Percentiles rank a stretch among this genome's conserved stretches.
These are phyloP conservation scores for Procambarus virginalis DNA, from an alignment of 1,140 invertebrate genomes.

Conservation along the genomic window DNA sequence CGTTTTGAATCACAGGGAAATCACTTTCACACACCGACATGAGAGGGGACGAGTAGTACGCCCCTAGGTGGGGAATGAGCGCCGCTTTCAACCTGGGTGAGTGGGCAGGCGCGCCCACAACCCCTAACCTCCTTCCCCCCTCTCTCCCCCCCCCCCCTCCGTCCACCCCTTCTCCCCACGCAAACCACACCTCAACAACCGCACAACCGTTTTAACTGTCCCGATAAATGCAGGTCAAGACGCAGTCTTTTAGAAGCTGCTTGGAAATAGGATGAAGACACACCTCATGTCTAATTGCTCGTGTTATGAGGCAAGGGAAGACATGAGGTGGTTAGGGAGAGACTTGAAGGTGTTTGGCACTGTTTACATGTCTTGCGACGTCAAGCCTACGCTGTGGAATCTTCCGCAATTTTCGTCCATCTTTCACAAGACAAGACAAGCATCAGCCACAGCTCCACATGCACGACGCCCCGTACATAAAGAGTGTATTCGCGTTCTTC, in stretches of 20 bases:
- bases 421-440: too few relatives aligned
- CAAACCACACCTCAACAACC: not conserved
- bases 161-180: not conserved
- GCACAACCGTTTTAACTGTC: too few relatives aligned
- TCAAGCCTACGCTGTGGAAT: not conserved
- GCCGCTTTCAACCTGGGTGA: not conserved
- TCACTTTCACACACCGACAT: constrained; percentile 4
- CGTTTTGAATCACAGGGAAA: not conserved
- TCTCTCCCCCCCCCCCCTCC: not conserved
- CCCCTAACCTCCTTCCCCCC: not conserved
- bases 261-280: too few relatives aligned
- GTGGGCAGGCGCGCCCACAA: not conserved
- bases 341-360: constrained; percentile 26
- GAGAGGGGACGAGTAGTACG: constrained; percentile 10
- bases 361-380: constrained; percentile 3
- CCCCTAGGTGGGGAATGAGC: constrained; percentile 2
- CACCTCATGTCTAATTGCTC: too few relatives aligned
- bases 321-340: not conserved
- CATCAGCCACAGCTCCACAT: too few relatives aligned
- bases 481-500: not conserved
- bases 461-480: not conserved
- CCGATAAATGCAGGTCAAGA: too few relatives aligned
- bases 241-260: too few relatives aligned
- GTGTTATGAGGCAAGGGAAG: too few relatives aligned
- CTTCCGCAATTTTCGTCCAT: not conserved